Conservation (phyloP, 1,140 invertebrate genomes). For the Gryon sp. region DNA sequence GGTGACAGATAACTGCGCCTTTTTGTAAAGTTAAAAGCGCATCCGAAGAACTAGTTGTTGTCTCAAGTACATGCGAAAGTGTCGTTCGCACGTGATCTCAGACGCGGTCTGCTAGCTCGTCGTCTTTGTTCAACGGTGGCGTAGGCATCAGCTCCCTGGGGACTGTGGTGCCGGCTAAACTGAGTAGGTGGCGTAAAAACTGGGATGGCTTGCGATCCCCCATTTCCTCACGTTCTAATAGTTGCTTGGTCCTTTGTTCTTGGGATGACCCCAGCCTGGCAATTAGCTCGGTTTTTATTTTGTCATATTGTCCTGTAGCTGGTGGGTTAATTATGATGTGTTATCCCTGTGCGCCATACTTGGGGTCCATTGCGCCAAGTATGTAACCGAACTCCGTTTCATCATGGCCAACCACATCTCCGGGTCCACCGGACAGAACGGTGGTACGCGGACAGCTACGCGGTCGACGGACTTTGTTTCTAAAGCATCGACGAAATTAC, state of each 20-base stretch:
- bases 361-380: conserved; percentile 2
- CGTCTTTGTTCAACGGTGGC: neutral
- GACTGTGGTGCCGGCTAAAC: conserved; percentile 16
- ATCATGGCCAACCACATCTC: conserved; percentile 52
- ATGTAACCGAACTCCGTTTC: conserved; percentile 53
- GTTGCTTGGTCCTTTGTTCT: conserved; percentile 53
- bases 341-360: no score
- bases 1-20: no score
- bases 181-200: conserved; percentile 57
- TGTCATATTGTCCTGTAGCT: no score
- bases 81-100: no score
- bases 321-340: no score
- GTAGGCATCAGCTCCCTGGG: conserved; percentile 31
- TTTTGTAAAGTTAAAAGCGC: no score
- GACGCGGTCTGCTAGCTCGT: conserved; percentile 1
- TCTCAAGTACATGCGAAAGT: no score
- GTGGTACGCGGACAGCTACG: conserved; percentile 2
- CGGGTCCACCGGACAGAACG: conserved; percentile 35
- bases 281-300: no score
- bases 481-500: neutral
- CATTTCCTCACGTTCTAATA: conserved; percentile 67
- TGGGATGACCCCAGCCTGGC: no score
- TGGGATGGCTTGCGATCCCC: conserved; percentile 68
- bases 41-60: no score
- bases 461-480: neutral